phyloP scores from a whole-genome alignment of 2,888 invertebrate species.

The Nomada hirtipes region DNA sequence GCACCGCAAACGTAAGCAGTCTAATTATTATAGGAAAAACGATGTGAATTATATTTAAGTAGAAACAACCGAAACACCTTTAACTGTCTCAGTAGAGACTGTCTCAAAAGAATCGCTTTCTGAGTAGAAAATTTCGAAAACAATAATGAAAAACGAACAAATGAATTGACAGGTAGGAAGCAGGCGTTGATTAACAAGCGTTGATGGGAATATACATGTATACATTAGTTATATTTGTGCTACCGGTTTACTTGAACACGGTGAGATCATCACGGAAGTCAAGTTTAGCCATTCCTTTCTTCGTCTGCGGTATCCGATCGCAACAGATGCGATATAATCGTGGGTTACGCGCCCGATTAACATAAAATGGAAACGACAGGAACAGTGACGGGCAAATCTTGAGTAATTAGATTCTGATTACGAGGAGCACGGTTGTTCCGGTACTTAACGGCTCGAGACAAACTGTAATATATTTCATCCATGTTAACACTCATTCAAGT shows the following conservation, averaged over 20 bases:
- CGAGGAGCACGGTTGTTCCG: slow-evolving; percentile 1
- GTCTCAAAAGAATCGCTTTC: not conserved
- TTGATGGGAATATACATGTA: slow-evolving; percentile 25
- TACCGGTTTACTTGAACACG: slow-evolving; percentile 33
- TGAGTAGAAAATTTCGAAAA: not conserved
- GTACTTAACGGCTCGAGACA: not conserved
- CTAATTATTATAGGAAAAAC: too few species aligned
- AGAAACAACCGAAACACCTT: not conserved
- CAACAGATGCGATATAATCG: slow-evolving; percentile 28
- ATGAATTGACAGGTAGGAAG: slow-evolving; percentile 11
- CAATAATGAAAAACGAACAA: not conserved
- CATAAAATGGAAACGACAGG: slow-evolving; percentile 38
- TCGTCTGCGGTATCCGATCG: slow-evolving; percentile 27
- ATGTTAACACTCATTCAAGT: not conserved
- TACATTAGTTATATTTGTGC: slow-evolving; percentile 36
- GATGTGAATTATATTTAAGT: not conserved
- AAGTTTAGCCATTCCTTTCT: slow-evolving; percentile 52
- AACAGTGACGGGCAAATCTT: slow-evolving; percentile 4
- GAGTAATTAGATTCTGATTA: slow-evolving; percentile 27
- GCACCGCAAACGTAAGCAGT: too few species aligned
- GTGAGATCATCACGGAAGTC: slow-evolving; percentile 62
- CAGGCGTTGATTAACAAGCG: slow-evolving; percentile 19
- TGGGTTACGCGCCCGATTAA: slow-evolving; percentile 17
- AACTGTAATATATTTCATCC: not conserved
- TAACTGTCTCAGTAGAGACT: not conserved